phyloP scores from a whole-genome alignment of 2,888 invertebrate genomes.

The Drosophila nr. medialis region DNA sequence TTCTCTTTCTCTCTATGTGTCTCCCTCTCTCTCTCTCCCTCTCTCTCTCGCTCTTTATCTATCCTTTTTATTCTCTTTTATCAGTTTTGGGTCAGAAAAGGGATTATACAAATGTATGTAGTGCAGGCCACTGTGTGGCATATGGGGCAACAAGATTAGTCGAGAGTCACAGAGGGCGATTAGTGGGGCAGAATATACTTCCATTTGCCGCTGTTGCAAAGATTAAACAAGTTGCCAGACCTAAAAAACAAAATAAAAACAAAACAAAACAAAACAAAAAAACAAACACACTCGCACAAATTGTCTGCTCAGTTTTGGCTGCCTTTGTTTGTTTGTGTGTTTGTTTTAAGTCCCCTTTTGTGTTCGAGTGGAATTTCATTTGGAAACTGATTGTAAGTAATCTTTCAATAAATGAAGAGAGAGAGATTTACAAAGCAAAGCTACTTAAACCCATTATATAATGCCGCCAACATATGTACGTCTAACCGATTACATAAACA shows the following conservation, averaged over 20 bases:
- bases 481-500: not conserved
- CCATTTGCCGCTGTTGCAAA: slow-evolving; percentile 1
- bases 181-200: not conserved
- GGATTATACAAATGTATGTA: slow-evolving; percentile 3
- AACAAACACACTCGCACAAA: not conserved
- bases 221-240: slow-evolving; percentile 1
- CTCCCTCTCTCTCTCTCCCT: not conserved
- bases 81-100: slow-evolving; percentile 4
- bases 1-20: not conserved
- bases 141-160: slow-evolving; percentile 10
- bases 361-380: slow-evolving; percentile 4
- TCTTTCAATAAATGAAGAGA: slow-evolving; percentile 2
- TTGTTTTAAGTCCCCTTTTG: not conserved
- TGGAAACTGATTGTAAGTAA: not conserved
- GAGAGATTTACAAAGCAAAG: not conserved
- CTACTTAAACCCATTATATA: not conserved
- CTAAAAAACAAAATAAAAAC: not conserved
- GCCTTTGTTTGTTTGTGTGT: not conserved
- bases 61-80: not conserved
- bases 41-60: not conserved
- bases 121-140: not conserved
- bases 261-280: not conserved
- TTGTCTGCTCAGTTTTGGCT: not conserved
- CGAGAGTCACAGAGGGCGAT: slow-evolving; percentile 1
- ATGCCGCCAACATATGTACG: not conserved